Conservation (phyloP, 1,140 invertebrate species). For the Coelopa frigida region DNA sequence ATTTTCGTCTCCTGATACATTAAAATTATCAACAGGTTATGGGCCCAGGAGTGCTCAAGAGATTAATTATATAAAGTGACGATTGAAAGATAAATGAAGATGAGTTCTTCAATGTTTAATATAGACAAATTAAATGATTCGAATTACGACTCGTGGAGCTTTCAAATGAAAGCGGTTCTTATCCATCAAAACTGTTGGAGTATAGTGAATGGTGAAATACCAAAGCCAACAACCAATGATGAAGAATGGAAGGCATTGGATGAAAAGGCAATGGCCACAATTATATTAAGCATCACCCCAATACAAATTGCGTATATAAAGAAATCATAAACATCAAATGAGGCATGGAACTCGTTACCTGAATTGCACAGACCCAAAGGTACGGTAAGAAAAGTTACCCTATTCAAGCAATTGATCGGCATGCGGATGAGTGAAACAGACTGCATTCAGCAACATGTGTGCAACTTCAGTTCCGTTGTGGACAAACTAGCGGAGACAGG, state of each 20-base stretch:
- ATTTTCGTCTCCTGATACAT: too few species aligned
- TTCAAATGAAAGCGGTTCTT: background rate
- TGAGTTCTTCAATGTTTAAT: too few species aligned
- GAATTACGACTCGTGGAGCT: background rate
- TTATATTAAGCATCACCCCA: background rate
- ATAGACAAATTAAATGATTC: background rate
- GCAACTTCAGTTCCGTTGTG: background rate
- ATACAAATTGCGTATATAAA: background rate
- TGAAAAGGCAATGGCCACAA: background rate
- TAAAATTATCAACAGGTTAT: too few species aligned
- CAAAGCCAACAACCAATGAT: background rate
- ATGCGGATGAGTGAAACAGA: slow-evolving; percentile 1
- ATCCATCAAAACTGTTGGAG: background rate
- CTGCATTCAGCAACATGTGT: background rate
- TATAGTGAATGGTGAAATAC: background rate
- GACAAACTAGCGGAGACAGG: slow-evolving; percentile 6
- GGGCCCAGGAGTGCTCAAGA: too few species aligned
- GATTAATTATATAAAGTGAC: too few species aligned
- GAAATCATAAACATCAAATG: background rate
- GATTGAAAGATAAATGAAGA: background rate
- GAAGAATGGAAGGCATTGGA: background rate
- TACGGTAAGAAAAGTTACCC: background rate
- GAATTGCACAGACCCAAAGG: slow-evolving; percentile 5
- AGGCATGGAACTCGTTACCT: slow-evolving; percentile 1
- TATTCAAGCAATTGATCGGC: slow-evolving; percentile 6